Conservation (phyloP, 2,797 vertebrate species). For the Neopelma chrysocephalum region DNA sequence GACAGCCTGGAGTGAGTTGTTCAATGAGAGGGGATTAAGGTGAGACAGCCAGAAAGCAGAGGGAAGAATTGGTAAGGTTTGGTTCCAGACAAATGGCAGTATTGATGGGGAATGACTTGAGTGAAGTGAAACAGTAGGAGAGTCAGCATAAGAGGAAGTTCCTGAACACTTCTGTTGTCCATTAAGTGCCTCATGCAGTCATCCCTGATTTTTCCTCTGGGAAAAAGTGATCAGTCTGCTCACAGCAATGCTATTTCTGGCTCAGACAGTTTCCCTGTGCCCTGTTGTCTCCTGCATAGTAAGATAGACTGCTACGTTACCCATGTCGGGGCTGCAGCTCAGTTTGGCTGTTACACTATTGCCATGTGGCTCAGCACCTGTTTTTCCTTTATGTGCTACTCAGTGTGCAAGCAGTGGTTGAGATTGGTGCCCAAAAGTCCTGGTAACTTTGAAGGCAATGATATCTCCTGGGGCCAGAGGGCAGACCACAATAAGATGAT, state of each 20-base stretch:
- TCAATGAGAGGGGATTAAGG: not conserved
- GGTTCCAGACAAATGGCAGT: not conserved
- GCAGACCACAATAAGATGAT: not conserved
- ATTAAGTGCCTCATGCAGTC: not conserved
- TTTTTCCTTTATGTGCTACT: not conserved
- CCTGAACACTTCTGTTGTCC: not conserved
- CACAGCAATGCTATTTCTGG: conserved; percentile 4
- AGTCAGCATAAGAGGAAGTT: not conserved
- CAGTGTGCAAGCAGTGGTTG: not conserved
- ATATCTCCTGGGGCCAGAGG: not conserved
- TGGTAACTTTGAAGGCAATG: not conserved
- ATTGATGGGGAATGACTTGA: not conserved
- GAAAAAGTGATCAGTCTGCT: not conserved
- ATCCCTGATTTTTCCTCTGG: not conserved
- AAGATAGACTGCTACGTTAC: not conserved
- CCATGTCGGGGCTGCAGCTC: not conserved
- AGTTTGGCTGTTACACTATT: not conserved
- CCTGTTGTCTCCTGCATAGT: not conserved
- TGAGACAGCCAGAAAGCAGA: not conserved
- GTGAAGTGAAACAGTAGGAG: not conserved
- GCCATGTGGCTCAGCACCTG: not conserved
- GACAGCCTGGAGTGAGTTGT: not conserved
- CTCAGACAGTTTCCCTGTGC: not conserved
- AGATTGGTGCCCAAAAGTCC: not conserved
- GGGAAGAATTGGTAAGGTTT: not conserved